Percentiles rank a stretch among this genome's conserved stretches.
Conservation (phyloP, 2,888 invertebrate species). For the Himalopsyche japonica region DNA sequence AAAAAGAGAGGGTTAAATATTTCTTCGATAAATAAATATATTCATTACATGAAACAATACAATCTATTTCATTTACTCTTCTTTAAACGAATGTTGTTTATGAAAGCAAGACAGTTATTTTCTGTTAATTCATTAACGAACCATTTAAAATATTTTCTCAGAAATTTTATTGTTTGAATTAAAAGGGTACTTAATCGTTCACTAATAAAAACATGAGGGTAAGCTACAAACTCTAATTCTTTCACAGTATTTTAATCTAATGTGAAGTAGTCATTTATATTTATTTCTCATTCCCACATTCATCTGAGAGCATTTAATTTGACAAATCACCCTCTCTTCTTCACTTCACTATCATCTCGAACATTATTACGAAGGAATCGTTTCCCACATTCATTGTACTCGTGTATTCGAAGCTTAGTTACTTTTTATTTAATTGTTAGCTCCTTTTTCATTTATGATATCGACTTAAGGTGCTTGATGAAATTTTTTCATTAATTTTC, state of each 20-base stretch:
- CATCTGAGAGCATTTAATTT: constrained; percentile 12
- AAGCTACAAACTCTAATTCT: not conserved
- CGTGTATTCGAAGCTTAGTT: not conserved
- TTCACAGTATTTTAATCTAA: not conserved
- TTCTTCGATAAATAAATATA: too few species aligned
- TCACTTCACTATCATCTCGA: not conserved
- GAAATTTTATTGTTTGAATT: not conserved
- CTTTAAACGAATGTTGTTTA: too few species aligned
- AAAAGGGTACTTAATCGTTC: not conserved
- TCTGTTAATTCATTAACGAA: too few species aligned
- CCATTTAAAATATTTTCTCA: too few species aligned
- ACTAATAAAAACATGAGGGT: not conserved
- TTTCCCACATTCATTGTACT: constrained; percentile 10
- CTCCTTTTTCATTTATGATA: too few species aligned
- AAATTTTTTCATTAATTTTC: too few species aligned
- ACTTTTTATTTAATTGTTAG: too few species aligned
- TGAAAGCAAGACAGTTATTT: too few species aligned
- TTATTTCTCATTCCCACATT: constrained; percentile 9
- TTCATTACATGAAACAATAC: too few species aligned
- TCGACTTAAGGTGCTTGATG: too few species aligned
- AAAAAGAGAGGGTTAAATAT: too few species aligned
- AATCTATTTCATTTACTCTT: too few species aligned
- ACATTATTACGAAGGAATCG: not conserved
- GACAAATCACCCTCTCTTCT: constrained; percentile 13
- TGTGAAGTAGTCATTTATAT: not conserved